These are phyloP conservation scores for Xestoiulus laeticollis DNA, from an alignment of 2,888 invertebrate species.

Conservation along the genomic window DNA sequence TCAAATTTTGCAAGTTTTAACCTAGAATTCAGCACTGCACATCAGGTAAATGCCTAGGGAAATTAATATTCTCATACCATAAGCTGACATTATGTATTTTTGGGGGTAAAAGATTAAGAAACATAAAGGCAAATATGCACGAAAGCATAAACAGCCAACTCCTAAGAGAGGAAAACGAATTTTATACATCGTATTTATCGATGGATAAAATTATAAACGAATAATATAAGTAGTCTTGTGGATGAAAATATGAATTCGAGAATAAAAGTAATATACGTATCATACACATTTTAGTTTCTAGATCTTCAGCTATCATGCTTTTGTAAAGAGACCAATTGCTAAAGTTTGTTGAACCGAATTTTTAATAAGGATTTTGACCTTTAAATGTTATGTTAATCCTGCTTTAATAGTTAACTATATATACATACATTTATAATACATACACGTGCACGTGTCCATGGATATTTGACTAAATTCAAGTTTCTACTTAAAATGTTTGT, in stretches of 20 bases:
- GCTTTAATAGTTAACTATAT: not conserved
- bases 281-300: no score
- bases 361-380: not conserved
- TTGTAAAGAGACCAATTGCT: not conserved
- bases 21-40: conserved; percentile 15
- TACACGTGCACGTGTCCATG: no score
- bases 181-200: not conserved
- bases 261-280: not conserved
- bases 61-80: conserved; percentile 37
- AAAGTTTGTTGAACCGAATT: not conserved
- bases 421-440: no score
- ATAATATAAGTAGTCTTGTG: not conserved
- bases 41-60: conserved; percentile 31
- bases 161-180: not conserved
- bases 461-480: no score
- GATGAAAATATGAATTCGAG: not conserved
- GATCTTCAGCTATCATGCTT: not conserved
- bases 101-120: conserved; percentile 34
- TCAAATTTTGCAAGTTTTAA: conserved; percentile 32
- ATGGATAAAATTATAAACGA: conserved; percentile 32
- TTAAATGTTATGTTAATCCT: not conserved
- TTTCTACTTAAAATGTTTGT: no score
- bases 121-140: conserved; percentile 15
- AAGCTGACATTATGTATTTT: conserved; percentile 37
- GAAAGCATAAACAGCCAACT: not conserved